These are phyloP conservation scores for Dipodomys stephensi DNA, from an alignment of 2,113 vertebrate genomes.

Conservation along the genomic window DNA sequence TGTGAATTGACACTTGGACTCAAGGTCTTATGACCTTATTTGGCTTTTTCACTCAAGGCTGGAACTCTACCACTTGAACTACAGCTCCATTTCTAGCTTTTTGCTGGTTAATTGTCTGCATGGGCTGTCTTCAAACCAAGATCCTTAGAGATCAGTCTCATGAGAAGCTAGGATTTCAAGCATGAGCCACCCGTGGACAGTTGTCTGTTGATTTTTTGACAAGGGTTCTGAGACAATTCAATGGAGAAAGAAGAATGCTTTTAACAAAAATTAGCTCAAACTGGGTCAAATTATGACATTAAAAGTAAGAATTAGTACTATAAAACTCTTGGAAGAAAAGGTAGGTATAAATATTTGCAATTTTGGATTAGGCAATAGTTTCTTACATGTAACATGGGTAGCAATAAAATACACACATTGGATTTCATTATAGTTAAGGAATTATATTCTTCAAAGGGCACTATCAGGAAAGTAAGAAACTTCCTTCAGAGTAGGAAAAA, in stretches of 20 bases:
- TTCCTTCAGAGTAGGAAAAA: not conserved
- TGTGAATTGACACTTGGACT: too few relatives aligned
- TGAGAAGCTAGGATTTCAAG: too few relatives aligned
- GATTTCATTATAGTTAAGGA: not conserved
- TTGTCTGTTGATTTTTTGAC: not conserved
- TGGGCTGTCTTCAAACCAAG: too few relatives aligned
- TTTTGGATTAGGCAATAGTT: not conserved
- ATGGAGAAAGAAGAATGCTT: not conserved
- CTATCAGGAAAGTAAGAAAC: not conserved
- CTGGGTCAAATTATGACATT: not conserved
- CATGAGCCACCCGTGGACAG: too few relatives aligned
- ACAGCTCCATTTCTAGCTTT: too few relatives aligned
- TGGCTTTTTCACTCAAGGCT: too few relatives aligned
- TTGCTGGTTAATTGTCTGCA: too few relatives aligned
- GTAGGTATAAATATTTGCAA: not conserved
- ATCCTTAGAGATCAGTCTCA: too few relatives aligned
- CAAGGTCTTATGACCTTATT: too few relatives aligned
- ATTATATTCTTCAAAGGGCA: not conserved
- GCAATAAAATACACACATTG: not conserved
- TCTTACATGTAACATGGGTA: not conserved
- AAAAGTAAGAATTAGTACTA: not conserved
- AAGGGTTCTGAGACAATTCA: not conserved
- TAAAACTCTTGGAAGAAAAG: constrained; percentile 9
- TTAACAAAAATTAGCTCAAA: constrained; percentile 40
- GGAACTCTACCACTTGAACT: too few relatives aligned